Conservation (phyloP, 2,797 vertebrate genomes). For the Pseudopleuronectes americanus region DNA sequence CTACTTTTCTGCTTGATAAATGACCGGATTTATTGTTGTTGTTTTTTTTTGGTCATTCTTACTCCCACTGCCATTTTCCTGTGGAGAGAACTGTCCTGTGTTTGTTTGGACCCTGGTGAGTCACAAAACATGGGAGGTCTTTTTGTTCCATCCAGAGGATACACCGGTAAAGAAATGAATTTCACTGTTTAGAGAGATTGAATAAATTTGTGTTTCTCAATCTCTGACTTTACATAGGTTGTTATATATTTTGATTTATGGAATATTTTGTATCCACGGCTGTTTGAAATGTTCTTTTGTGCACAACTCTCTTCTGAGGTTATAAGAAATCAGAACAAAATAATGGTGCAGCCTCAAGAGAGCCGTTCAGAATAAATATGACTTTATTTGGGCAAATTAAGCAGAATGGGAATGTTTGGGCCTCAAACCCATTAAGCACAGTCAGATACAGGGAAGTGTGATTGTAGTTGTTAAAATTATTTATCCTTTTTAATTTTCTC, state of each 20-base stretch:
- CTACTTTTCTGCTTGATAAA: constrained; percentile 30
- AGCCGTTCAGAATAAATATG: not conserved
- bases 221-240: constrained; percentile 5
- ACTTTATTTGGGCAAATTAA: constrained; percentile 7
- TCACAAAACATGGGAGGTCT: constrained; percentile 28
- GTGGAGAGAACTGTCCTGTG: constrained; percentile 33
- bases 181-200: not conserved
- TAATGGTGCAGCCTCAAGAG: too few relatives aligned
- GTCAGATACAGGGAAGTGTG: not conserved
- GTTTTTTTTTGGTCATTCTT: not conserved
- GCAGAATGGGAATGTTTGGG: not conserved
- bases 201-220: not conserved
- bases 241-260: not conserved
- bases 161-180: not conserved
- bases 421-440: constrained; percentile 20
- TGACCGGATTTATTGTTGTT: not conserved
- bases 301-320: not conserved
- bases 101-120: constrained; percentile 29
- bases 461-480: constrained; percentile 22
- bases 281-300: not conserved
- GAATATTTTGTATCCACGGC: not conserved
- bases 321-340: too few relatives aligned
- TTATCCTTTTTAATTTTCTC: constrained; percentile 23
- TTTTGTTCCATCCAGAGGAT: constrained; percentile 27
- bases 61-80: not conserved